These are phyloP conservation scores for Poecile atricapillus DNA, from an alignment of 2,113 vertebrate species.

Conservation along the genomic window DNA sequence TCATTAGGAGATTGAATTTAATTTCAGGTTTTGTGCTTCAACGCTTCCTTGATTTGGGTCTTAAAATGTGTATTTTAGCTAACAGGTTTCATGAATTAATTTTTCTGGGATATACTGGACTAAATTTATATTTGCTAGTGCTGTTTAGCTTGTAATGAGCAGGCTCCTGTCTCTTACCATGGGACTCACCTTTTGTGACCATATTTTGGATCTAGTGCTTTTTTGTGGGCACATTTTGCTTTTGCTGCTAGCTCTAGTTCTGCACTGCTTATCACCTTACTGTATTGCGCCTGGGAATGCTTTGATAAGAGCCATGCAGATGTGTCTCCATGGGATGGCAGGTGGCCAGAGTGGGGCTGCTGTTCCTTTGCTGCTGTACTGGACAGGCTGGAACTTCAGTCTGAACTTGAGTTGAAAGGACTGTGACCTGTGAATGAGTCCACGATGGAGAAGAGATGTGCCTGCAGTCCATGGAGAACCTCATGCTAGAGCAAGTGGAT, in stretches of 20 bases:
- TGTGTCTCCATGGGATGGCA: background rate
- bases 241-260: background rate
- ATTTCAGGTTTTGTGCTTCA: background rate
- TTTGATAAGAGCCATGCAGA: background rate
- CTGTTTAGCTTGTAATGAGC: background rate
- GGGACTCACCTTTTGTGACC: background rate
- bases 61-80: background rate
- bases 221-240: background rate
- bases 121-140: background rate
- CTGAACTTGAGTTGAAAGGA: background rate
- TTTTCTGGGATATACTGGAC: background rate
- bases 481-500: background rate
- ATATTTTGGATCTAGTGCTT: background rate
- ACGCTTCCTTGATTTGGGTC: background rate
- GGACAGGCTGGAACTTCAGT: background rate
- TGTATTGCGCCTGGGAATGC: background rate
- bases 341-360: background rate
- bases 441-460: background rate
- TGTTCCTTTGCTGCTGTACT: background rate
- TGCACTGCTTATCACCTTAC: background rate
- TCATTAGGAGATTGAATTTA: background rate
- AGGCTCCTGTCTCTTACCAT: background rate
- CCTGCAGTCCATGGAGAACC: background rate
- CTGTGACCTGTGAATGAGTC: background rate
- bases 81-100: background rate